Evolutionary conservation across 2,888 invertebrate genomes (phyloP).

Genomic region (Eupelmus urozonus): DNA sequence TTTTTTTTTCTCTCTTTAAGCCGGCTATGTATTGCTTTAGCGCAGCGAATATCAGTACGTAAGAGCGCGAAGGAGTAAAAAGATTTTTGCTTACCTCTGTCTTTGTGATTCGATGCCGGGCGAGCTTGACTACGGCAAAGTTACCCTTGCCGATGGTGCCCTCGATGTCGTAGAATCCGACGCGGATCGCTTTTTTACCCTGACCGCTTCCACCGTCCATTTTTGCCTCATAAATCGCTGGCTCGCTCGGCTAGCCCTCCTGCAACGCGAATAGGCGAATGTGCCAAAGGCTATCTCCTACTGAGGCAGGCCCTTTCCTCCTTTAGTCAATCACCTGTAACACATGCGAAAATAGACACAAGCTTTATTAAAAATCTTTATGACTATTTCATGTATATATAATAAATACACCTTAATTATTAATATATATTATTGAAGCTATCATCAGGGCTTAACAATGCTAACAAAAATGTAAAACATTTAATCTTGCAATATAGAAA

Average conservation of each 20-base stretch:
- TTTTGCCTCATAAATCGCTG: slow-evolving; percentile 44
- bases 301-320: not conserved
- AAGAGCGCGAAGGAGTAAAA: too few species aligned
- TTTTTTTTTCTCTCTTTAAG: too few species aligned
- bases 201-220: slow-evolving; percentile 71
- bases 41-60: too few species aligned
- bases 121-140: slow-evolving; percentile 99
- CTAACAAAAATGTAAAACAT: too few species aligned
- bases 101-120: slow-evolving; percentile 98
- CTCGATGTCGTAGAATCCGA: slow-evolving; percentile 99
- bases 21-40: too few species aligned
- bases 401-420: too few species aligned
- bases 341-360: not conserved
- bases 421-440: too few species aligned
- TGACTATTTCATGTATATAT: too few species aligned
- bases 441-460: too few species aligned
- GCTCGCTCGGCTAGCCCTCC: not conserved
- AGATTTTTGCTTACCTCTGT: slow-evolving; percentile 87
- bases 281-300: not conserved
- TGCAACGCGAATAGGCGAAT: not conserved
- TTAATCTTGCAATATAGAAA: too few species aligned
- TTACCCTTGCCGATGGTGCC: slow-evolving; percentile 99
- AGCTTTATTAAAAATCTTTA: too few species aligned
- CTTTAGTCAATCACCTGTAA: slow-evolving; percentile 46
- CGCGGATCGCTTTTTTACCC: slow-evolving; percentile 83